These are phyloP conservation scores for Zootoca vivipara DNA, from an alignment of 2,113 vertebrate species.

Conservation along the genomic window DNA sequence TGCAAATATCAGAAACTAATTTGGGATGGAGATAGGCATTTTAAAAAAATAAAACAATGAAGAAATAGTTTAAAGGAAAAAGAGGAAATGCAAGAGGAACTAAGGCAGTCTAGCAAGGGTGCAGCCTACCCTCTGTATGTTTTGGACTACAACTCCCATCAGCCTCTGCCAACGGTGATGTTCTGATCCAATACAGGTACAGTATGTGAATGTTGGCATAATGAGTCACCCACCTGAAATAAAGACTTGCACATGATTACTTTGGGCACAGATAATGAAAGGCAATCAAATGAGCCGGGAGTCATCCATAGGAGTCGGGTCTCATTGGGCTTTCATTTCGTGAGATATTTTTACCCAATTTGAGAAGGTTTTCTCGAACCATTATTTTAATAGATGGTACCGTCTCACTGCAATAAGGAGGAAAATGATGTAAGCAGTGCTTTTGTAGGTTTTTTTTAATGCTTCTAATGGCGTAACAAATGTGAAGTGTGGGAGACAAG, in stretches of 20 bases:
- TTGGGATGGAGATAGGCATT: neutral
- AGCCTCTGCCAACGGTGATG: too few species aligned
- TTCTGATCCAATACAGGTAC: too few species aligned
- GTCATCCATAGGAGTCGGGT: too few species aligned
- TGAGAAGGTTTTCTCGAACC: neutral
- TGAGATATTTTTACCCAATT: neutral
- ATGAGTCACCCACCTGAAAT: neutral
- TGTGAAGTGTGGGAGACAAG: neutral
- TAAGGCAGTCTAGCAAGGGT: neutral
- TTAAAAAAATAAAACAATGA: neutral
- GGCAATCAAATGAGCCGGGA: neutral
- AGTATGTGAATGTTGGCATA: too few species aligned
- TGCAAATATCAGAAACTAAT: neutral
- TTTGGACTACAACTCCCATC: too few species aligned
- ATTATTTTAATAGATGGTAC: neutral
- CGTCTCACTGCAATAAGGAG: neutral
- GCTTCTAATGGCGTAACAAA: too few species aligned
- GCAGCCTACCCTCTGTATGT: too few species aligned
- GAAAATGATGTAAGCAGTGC: neutral
- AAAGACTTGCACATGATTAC: too few species aligned
- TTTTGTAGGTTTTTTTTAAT: neutral
- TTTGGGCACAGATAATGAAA: neutral
- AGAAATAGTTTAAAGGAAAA: neutral
- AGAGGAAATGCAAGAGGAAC: neutral
- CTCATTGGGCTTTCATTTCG: neutral